A percentile compares a stretch with the other conserved stretches of the same genome.
These are phyloP conservation scores for Musca vetustissima DNA, from an alignment of 1,140 invertebrate genomes.

Conservation along the genomic window DNA sequence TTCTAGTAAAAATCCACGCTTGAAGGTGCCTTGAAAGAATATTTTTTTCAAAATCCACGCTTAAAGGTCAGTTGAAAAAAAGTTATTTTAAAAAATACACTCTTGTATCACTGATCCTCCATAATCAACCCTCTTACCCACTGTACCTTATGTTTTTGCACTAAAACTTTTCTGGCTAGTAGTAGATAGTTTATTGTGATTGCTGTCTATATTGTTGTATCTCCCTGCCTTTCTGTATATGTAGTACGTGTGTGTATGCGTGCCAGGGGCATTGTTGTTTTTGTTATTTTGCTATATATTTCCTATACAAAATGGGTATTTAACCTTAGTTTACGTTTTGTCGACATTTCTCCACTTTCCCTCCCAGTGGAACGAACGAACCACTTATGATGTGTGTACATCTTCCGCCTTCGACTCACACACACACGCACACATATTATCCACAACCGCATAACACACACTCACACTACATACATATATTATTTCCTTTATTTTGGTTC, in stretches of 20 bases:
- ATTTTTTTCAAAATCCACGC: too few relatives aligned
- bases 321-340: slow-evolving; percentile 9
- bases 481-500: neutral
- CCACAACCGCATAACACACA: neutral
- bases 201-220: neutral
- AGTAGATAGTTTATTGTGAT: neutral
- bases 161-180: neutral
- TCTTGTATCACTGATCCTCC: too few relatives aligned
- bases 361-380: too few relatives aligned
- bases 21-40: too few relatives aligned
- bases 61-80: too few relatives aligned
- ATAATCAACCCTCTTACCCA: too few relatives aligned
- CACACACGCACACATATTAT: neutral
- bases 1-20: too few relatives aligned
- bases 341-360: too few relatives aligned
- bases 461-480: neutral
- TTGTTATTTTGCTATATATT: slow-evolving; percentile 6
- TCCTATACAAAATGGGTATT: slow-evolving; percentile 9
- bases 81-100: too few relatives aligned
- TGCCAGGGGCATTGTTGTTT: neutral
- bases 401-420: neutral
- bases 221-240: too few relatives aligned
- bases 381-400: neutral
- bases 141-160: neutral
- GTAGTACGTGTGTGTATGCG: neutral